Conservation (phyloP, 2,888 invertebrate species). For the Eurytoma californica region DNA sequence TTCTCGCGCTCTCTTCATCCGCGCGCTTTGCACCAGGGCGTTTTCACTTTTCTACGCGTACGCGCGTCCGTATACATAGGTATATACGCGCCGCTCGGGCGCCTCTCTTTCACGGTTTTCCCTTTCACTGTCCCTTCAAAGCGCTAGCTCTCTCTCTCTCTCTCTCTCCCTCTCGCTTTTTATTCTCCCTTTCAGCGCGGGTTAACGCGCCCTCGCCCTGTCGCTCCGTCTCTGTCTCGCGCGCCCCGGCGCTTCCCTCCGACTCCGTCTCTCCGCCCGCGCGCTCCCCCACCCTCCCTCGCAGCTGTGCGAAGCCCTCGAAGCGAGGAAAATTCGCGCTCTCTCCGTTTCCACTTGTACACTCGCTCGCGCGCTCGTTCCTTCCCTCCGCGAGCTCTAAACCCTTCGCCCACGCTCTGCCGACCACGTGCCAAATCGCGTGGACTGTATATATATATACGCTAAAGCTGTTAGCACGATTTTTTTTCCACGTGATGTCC, state of each 20-base stretch:
- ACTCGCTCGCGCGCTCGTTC: neutral
- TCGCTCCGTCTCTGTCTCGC: conserved; percentile 25
- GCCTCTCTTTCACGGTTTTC: conserved; percentile 45
- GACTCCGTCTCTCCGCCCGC: conserved; percentile 7
- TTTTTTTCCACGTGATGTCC: no score
- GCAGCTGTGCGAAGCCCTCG: conserved; percentile 44
- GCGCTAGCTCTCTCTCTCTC: conserved; percentile 25
- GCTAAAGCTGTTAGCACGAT: no score
- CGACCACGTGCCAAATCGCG: conserved; percentile 10
- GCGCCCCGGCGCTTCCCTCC: conserved; percentile 1
- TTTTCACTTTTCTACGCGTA: conserved; percentile 50
- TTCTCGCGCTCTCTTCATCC: conserved; percentile 15
- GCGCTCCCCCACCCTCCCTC: conserved; percentile 13
- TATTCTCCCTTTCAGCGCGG: conserved; percentile 50
- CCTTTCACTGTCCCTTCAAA: conserved; percentile 51
- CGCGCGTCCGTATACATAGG: neutral
- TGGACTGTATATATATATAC: no score
- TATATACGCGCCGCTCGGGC: conserved; percentile 32
- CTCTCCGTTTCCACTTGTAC: conserved; percentile 13
- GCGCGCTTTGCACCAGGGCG: conserved; percentile 20
- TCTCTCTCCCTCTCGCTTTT: conserved; percentile 20
- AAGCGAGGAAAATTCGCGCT: conserved; percentile 44
- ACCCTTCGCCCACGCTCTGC: conserved; percentile 9
- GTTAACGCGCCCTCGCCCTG: conserved; percentile 45
- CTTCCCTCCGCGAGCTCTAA: neutral